These are phyloP conservation scores for Ptiloglossa arizonensis DNA, from an alignment of 1,140 invertebrate species.

Conservation along the genomic window DNA sequence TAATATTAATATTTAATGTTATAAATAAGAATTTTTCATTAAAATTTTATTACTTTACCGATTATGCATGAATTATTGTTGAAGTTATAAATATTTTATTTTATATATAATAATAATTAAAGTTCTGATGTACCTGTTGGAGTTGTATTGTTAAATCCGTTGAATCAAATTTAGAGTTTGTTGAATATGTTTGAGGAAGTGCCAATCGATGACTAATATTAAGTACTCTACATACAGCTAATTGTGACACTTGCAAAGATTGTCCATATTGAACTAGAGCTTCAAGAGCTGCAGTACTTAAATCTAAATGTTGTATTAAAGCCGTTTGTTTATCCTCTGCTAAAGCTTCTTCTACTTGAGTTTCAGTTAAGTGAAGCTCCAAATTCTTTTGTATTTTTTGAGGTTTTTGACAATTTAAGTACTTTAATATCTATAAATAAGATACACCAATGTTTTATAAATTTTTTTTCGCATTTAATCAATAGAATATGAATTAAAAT, in stretches of 20 bases:
- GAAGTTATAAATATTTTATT: neutral
- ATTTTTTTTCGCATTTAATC: neutral
- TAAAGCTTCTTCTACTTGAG: constrained; percentile 57
- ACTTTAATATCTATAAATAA: neutral
- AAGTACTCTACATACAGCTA: constrained; percentile 43
- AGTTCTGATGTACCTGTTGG: constrained; percentile 41
- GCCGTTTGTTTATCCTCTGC: constrained; percentile 49
- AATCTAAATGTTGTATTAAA: constrained; percentile 53
- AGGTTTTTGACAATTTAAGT: neutral
- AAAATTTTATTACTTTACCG: no score
- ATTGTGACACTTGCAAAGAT: constrained; percentile 57
- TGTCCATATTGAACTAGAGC: constrained; percentile 51
- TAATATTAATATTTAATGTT: neutral
- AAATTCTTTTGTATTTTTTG: constrained; percentile 48
- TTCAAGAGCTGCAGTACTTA: constrained; percentile 48
- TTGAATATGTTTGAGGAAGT: constrained; percentile 8
- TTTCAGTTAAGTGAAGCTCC: constrained; percentile 50
- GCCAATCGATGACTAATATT: constrained; percentile 51
- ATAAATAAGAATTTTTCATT: no score
- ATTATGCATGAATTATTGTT: no score
- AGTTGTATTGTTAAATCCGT: constrained; percentile 24
- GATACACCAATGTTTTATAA: neutral
- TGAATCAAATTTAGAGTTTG: constrained; percentile 3
- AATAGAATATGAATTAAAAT: neutral
- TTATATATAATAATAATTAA: neutral